Conservation (phyloP, 2,113 vertebrate species). For the Enhydra lutris region DNA sequence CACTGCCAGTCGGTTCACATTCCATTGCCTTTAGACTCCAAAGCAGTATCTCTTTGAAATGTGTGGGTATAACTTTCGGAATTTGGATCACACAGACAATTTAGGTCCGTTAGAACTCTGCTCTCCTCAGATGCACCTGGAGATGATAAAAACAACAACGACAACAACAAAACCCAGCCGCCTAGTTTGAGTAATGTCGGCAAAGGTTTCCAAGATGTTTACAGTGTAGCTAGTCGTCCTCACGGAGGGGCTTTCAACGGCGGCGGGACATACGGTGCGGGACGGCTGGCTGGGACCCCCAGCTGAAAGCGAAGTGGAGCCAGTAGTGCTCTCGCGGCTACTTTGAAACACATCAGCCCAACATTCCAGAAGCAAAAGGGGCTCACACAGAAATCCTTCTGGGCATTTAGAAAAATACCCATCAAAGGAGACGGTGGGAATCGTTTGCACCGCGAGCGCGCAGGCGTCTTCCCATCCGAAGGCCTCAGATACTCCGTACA, state of each 20-base stretch:
- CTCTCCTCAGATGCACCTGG: conserved; percentile 51
- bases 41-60: not conserved
- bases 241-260: conserved; percentile 44
- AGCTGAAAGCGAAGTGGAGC: not conserved
- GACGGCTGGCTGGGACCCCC: not conserved
- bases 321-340: not conserved
- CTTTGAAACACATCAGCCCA: not conserved
- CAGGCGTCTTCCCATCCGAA: not conserved
- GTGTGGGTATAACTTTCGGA: not conserved
- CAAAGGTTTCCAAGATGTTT: conserved; percentile 65
- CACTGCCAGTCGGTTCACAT: accelerated
- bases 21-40: not conserved
- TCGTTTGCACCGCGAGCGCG: not conserved
- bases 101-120: conserved; percentile 37
- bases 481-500: not conserved
- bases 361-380: not conserved
- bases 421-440: not conserved
- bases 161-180: conserved; percentile 31
- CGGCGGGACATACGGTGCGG: not conserved
- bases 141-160: conserved; percentile 43
- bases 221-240: conserved; percentile 28
- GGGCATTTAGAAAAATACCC: not conserved
- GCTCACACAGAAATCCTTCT: not conserved
- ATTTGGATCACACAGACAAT: not conserved
- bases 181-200: conserved; percentile 50